These are phyloP conservation scores for Brevimyrus niger DNA, from an alignment of 2,113 vertebrate species.

Conservation along the genomic window DNA sequence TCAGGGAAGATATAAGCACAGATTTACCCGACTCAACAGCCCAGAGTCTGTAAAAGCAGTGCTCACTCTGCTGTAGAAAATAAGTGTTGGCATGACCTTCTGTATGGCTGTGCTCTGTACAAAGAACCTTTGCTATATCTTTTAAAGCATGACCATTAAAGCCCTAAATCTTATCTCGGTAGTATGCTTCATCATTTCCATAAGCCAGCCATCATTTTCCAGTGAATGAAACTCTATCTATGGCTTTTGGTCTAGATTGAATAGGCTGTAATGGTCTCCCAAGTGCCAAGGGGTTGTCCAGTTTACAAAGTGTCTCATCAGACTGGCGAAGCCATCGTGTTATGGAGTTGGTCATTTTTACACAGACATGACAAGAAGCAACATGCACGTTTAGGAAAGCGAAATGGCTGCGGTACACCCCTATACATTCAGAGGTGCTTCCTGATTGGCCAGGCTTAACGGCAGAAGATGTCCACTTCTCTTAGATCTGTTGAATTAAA, in stretches of 20 bases:
- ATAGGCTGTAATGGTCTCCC: neutral
- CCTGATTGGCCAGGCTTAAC: neutral
- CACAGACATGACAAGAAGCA: conserved; percentile 8
- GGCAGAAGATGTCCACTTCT: neutral
- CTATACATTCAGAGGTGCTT: neutral
- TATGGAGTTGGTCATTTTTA: neutral
- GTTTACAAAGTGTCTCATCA: neutral
- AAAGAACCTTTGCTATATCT: conserved; percentile 29
- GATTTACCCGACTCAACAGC: conserved; percentile 5
- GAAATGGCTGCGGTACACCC: neutral
- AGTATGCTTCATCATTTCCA: conserved; percentile 59
- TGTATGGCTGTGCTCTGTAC: conserved; percentile 21
- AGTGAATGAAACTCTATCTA: conserved; percentile 37
- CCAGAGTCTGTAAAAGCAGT: conserved; percentile 22
- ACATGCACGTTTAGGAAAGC: conserved; percentile 16
- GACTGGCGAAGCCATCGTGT: conserved; percentile 14
- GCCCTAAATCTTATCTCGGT: conserved; percentile 44
- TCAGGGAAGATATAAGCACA: conserved; percentile 15
- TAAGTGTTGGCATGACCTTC: conserved; percentile 13
- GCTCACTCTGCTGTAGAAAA: conserved; percentile 23
- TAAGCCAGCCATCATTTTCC: conserved; percentile 46
- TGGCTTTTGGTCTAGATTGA: conserved; percentile 18
- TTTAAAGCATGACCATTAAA: conserved; percentile 31
- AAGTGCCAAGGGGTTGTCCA: neutral
- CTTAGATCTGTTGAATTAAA: neutral